phyloP scores from a whole-genome alignment of 1,140 invertebrate species.

The Sycobia sp. region DNA sequence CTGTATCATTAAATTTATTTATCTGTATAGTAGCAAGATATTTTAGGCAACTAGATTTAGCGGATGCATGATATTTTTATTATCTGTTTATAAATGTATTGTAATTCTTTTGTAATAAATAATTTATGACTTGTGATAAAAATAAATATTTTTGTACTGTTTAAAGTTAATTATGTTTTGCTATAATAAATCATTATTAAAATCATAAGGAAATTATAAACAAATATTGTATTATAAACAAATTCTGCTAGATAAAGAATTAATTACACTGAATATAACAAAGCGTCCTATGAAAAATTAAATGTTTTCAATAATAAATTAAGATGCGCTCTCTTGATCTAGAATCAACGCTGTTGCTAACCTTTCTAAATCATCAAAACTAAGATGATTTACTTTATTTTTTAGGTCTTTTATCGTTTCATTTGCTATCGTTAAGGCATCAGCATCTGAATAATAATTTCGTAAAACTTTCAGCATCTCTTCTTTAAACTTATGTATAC shows the following conservation, averaged over 20 bases:
- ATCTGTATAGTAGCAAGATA: constrained; percentile 68
- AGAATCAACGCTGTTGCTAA: constrained; percentile 57
- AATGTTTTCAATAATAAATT: constrained; percentile 31
- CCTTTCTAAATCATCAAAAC: constrained; percentile 59
- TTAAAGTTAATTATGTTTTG: constrained; percentile 35
- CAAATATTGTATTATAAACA: constrained; percentile 39
- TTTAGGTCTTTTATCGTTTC: constrained; percentile 56
- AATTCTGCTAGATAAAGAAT: constrained; percentile 17
- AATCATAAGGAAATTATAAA: constrained; percentile 24
- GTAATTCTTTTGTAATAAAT: constrained; percentile 25
- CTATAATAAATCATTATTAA: constrained; percentile 35
- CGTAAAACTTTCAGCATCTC: constrained; percentile 55
- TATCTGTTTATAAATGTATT: constrained; percentile 20
- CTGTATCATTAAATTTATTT: constrained; percentile 65
- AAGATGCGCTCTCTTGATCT: constrained; percentile 55
- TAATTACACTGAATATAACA: constrained; percentile 32
- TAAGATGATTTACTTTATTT: constrained; percentile 55
- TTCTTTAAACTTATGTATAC: constrained; percentile 47
- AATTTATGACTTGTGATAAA: constrained; percentile 34
- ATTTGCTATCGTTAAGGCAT: constrained; percentile 55
- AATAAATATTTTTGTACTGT: constrained; percentile 31
- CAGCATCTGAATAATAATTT: constrained; percentile 54
- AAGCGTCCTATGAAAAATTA: constrained; percentile 32
- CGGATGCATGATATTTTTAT: constrained; percentile 52
- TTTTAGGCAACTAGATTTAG: constrained; percentile 68